These are phyloP conservation scores for Chaetogeoica ovagalla DNA, from an alignment of 2,888 invertebrate species.

Conservation along the genomic window DNA sequence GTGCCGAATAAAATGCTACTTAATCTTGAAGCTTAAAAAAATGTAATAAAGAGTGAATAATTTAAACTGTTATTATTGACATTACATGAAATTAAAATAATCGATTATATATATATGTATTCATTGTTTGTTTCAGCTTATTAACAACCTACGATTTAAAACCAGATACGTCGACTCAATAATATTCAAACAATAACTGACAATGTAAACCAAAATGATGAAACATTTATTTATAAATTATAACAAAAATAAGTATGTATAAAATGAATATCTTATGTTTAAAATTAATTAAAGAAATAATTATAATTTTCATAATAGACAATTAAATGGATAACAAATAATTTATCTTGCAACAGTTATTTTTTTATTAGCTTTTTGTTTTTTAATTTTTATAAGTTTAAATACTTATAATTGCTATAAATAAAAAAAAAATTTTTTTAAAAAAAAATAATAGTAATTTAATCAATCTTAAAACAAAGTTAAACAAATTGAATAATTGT, in stretches of 20 bases:
- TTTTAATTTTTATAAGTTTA: too few relatives aligned
- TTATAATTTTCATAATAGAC: background rate
- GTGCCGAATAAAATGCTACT: too few relatives aligned
- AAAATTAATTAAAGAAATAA: slow-evolving; percentile 1
- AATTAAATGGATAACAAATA: background rate
- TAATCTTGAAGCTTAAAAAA: too few relatives aligned
- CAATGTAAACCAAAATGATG: slow-evolving; percentile 8
- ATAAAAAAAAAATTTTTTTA: too few relatives aligned
- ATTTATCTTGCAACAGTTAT: background rate
- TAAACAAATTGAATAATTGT: too few relatives aligned
- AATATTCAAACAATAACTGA: background rate
- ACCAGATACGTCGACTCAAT: background rate
- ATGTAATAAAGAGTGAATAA: too few relatives aligned
- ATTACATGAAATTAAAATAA: background rate
- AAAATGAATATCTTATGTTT: background rate
- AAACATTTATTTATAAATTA: slow-evolving; percentile 12
- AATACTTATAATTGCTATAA: background rate
- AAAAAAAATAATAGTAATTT: background rate
- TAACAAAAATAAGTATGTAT: slow-evolving; percentile 21
- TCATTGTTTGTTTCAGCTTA: slow-evolving; percentile 7
- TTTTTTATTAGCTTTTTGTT: too few relatives aligned
- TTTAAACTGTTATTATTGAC: too few relatives aligned
- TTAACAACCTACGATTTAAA: background rate
- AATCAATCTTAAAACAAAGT: background rate
- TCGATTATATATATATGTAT: background rate